Evolutionary conservation across 2,113 vertebrate species (phyloP).

Genomic region (Steatornis caripensis): DNA sequence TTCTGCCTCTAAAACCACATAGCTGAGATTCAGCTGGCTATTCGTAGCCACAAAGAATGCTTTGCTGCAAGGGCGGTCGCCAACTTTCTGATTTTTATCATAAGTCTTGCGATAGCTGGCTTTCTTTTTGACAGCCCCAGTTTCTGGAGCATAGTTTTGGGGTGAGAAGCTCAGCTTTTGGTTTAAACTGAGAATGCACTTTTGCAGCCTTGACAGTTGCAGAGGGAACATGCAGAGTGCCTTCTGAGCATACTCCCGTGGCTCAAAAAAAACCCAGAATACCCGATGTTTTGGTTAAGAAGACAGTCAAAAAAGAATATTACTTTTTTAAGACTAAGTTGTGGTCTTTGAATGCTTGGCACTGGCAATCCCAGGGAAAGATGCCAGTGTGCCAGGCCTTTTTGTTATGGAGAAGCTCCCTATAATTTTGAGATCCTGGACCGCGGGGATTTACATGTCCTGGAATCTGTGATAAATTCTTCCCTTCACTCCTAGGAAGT

Average conservation of each 20-base stretch:
- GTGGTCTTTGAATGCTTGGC: not conserved
- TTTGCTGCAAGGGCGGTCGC: constrained; percentile 7
- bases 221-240: not conserved
- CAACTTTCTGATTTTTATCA: not conserved
- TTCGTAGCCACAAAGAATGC: constrained; percentile 10
- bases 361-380: not conserved
- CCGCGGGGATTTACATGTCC: not conserved
- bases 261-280: not conserved
- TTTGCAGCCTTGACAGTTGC: not conserved
- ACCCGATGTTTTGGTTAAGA: not conserved
- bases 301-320: not conserved
- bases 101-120: constrained; percentile 16
- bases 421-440: not conserved
- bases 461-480: not conserved
- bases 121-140: not conserved
- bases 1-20: constrained; percentile 12
- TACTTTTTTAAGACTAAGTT: not conserved
- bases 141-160: not conserved
- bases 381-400: not conserved
- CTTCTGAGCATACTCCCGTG: not conserved
- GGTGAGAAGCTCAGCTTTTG: not conserved
- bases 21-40: constrained; percentile 30
- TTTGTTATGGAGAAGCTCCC: not conserved
- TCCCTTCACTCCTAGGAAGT: not conserved
- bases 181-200: not conserved